Conservation (phyloP, 53 echinoderm and acorn worm genomes). For the Paracentrotus lividus region DNA sequence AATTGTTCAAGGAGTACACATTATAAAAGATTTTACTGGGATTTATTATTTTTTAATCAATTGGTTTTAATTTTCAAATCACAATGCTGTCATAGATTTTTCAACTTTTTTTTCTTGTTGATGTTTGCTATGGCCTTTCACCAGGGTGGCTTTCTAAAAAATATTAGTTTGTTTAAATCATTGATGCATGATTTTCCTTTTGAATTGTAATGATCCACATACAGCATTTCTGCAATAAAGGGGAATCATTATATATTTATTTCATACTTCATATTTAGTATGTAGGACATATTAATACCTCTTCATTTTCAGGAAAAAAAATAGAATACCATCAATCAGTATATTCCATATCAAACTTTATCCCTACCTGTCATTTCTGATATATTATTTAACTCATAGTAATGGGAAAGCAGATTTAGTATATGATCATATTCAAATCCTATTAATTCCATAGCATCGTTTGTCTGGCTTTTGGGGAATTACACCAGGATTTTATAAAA, state of each 20-base stretch:
- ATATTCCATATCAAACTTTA: neutral
- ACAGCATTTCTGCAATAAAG: neutral
- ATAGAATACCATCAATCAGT: neutral
- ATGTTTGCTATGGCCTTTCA: neutral
- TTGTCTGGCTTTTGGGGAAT: neutral
- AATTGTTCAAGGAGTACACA: neutral
- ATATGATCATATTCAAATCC: neutral
- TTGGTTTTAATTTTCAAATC: too few species aligned
- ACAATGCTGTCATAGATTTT: neutral
- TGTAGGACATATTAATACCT: constrained; percentile 11
- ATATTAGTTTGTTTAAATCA: neutral
- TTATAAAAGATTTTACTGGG: neutral
- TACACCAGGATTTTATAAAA: neutral
- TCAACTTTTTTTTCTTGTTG: neutral
- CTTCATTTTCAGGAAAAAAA: neutral
- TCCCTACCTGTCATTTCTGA: neutral
- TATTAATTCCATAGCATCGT: neutral
- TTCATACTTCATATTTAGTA: neutral
- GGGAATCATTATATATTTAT: neutral
- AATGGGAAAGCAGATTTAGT: neutral
- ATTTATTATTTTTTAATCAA: too few species aligned
- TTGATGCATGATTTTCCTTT: neutral
- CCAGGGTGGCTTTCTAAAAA: neutral
- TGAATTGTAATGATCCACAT: neutral
- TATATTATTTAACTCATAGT: neutral